Evolutionary conservation across 2,888 invertebrate genomes (phyloP), one percentile per base, ranked within the genome.

Genomic region (Melanophora roralis): DNA sequence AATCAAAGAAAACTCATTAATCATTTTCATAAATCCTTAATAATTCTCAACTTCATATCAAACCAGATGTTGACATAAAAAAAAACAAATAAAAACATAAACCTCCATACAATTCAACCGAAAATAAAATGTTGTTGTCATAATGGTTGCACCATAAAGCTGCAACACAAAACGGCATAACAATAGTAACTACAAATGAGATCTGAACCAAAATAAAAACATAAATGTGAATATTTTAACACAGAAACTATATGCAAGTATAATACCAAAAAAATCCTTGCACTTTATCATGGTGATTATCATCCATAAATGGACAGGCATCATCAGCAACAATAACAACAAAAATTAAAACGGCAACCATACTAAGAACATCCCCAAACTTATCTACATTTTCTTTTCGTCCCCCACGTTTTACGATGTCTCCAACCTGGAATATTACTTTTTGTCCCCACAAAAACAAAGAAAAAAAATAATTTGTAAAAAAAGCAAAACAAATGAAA

Each of bases 1-100:
- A 60, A 67, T 55, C 53, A 62, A 76, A 68, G 55, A 68, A 43
- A 64, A 80, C 62, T 73, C 80, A 80, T 80, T 80, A 80, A 80
- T 80, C 80, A 80, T 73, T 76, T 80, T 76, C 68, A 80, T 73
- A 80, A 80, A 80, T 80, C 80, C 76, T 60, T 72, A 59, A 73
- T 80, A 80, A 73, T 76, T 68, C 76, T 32, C 76, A 73, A 80
- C 80, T 76, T 80, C 80, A 80, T 76, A 72, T 57, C 71, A 68
- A 67, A 72, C 62, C 80, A 76, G 75, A 62, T 80, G 80, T 67
- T 76, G 75, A 80, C 76, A 76, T 75, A 71, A 65, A 49, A 49
- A 27, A 60, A 57, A 59, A 65, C 27, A 36, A 57, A 40, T 16
- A 74, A 53, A 60, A 64, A 36, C 55, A 51, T 40, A 68, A 62